Percentiles rank a stretch among this genome's conserved stretches.
phyloP scores from a whole-genome alignment of 1,140 invertebrate species.

The Aphis gossypii region DNA sequence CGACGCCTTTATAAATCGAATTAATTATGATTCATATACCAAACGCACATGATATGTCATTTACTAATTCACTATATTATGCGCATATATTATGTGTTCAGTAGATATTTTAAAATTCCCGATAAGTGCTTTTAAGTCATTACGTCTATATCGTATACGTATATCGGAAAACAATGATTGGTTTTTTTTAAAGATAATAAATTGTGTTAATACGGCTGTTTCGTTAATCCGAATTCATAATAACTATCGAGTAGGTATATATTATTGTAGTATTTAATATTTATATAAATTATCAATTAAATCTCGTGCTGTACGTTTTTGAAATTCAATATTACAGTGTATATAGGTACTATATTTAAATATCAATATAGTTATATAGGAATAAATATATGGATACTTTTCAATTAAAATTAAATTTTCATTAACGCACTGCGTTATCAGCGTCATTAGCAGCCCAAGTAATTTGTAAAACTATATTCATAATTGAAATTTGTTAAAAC shows the following conservation, averaged over 20 bases:
- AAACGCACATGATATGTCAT: background rate
- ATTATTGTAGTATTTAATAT: no score
- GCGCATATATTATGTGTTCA: background rate
- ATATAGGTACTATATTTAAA: background rate
- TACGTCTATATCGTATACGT: background rate
- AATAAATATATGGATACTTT: background rate
- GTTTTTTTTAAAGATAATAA: background rate
- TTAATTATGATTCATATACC: background rate
- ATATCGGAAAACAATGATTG: background rate
- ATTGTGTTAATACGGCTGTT: background rate
- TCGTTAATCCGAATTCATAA: background rate
- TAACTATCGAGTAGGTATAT: background rate
- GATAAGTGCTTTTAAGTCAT: background rate
- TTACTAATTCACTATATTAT: background rate
- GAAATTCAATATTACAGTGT: background rate
- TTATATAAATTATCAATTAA: background rate
- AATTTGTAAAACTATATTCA: background rate
- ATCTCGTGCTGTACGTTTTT: background rate
- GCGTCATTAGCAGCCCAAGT: background rate
- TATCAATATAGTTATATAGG: background rate
- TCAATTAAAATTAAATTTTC: slow-evolving; percentile 29
- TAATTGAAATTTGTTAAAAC: slow-evolving; percentile 46
- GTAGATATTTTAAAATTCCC: background rate
- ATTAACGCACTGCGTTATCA: background rate
- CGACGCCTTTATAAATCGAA: background rate